phyloP scores from a whole-genome alignment of 2,113 vertebrate species.

The Sceloporus tristichus region DNA sequence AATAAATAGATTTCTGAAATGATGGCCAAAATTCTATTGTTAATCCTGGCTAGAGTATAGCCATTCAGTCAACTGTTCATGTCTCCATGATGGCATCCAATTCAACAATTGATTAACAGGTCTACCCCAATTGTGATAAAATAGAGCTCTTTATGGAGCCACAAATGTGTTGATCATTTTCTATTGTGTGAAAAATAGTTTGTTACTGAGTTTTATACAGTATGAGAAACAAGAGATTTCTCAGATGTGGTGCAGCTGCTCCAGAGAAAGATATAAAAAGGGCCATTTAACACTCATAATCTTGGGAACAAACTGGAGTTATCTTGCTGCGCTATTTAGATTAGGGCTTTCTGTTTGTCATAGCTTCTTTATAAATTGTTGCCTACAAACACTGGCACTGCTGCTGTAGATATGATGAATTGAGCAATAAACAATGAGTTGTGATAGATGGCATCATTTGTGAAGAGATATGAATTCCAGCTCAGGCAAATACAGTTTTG shows the following conservation, averaged over 20 bases:
- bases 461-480: conserved; percentile 18
- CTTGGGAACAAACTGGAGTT: conserved; percentile 31
- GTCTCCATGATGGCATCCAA: no score
- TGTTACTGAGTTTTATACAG: background rate
- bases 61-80: no score
- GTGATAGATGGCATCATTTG: background rate
- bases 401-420: conserved; percentile 42
- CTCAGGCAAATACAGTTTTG: background rate
- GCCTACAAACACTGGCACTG: rapidly evolving
- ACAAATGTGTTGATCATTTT: conserved; percentile 26
- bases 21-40: no score
- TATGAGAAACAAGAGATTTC: conserved; percentile 29
- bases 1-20: no score
- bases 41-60: no score
- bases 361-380: background rate
- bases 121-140: no score
- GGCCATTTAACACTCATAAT: background rate
- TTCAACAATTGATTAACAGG: no score
- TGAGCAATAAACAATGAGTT: conserved; percentile 40
- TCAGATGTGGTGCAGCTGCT: conserved; percentile 21
- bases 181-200: background rate
- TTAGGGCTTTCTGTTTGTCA: background rate
- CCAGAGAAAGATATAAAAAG: conserved; percentile 40
- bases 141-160: background rate
- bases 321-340: conserved; percentile 35